Conservation (phyloP, 1,140 invertebrate genomes). For the Pollicipes pollicipes region DNA sequence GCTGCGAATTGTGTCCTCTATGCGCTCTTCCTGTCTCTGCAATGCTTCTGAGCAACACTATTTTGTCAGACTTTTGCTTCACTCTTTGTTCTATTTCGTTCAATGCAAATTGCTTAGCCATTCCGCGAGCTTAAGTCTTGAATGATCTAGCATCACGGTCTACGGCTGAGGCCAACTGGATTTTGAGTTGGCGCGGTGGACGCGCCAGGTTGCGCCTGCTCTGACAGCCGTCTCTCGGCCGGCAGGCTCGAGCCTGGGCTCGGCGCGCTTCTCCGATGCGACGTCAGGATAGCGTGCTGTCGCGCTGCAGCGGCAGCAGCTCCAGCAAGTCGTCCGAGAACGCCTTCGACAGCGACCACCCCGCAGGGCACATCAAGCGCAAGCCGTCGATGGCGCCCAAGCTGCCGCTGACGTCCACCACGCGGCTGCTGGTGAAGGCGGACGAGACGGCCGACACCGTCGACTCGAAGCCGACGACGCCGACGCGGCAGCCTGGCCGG, state of each 20-base stretch:
- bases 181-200: no score
- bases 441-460: slow-evolving; percentile 32
- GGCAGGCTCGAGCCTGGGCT: neutral
- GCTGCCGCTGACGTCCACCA: slow-evolving; percentile 73
- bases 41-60: no score
- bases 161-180: no score
- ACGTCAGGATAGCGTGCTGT: slow-evolving; percentile 13
- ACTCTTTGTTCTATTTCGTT: no score
- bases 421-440: slow-evolving; percentile 58
- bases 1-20: no score
- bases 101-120: no score
- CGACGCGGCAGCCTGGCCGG: neutral
- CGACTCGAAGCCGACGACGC: neutral
- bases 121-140: no score
- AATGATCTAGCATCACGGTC: no score
- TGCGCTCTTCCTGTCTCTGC: no score
- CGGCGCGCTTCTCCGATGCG: slow-evolving; percentile 11
- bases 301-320: neutral
- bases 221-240: neutral
- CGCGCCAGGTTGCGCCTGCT: neutral
- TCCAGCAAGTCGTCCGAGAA: slow-evolving; percentile 36
- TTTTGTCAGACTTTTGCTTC: no score
- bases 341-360: slow-evolving; percentile 55
- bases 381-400: slow-evolving; percentile 64
- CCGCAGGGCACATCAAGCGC: slow-evolving; percentile 52